Percentiles rank a stretch among this genome's conserved stretches.
phyloP scores from a whole-genome alignment of 2,797 vertebrate genomes.

The Halcyon badia region DNA sequence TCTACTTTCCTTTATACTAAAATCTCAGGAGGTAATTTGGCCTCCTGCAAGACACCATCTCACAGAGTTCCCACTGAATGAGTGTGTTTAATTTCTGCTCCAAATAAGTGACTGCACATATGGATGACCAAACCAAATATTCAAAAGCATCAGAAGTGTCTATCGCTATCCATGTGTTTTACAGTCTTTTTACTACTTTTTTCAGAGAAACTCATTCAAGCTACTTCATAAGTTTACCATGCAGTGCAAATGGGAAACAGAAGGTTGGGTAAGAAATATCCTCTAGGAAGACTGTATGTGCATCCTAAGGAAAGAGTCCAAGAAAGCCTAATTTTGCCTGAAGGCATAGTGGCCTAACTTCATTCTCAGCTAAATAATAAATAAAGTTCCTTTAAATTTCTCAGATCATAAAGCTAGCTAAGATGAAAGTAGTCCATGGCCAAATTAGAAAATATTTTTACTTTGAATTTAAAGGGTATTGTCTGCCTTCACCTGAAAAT shows the following conservation, averaged over 20 bases:
- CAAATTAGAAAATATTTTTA: not conserved
- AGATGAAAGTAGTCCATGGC: not conserved
- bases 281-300: not conserved
- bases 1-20: not conserved
- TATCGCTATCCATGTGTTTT: not conserved
- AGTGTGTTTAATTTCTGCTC: not conserved
- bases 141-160: not conserved
- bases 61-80: not conserved
- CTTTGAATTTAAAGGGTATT: not conserved
- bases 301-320: not conserved
- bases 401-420: not conserved
- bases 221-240: not conserved
- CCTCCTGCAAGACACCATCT: rapidly evolving
- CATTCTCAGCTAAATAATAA: not conserved
- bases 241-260: not conserved
- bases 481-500: not conserved
- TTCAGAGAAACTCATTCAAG: not conserved
- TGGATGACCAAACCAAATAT: not conserved
- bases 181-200: not conserved
- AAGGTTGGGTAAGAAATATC: not conserved
- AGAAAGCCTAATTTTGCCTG: not conserved
- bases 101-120: not conserved
- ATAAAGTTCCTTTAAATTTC: not conserved
- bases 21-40: not conserved
- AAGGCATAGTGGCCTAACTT: not conserved